Conservation (phyloP, 1,140 invertebrate species). For the Drosophila kepulauana region DNA sequence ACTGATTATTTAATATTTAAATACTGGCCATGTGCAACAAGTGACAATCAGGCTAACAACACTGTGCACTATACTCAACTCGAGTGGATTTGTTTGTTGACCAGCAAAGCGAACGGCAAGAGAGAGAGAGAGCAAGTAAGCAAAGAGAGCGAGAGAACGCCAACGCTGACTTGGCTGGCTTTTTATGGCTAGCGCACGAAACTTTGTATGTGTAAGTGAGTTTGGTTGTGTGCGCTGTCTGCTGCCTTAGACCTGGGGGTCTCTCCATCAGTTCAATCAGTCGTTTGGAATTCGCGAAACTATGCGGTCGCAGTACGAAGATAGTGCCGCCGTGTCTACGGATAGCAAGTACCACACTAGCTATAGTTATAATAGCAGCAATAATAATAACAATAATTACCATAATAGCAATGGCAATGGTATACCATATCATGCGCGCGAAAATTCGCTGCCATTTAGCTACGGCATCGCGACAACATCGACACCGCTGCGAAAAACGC, state of each 20-base stretch:
- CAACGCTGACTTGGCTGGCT: constrained; percentile 62
- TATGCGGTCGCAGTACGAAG: constrained; percentile 77
- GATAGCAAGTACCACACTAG: constrained; percentile 68
- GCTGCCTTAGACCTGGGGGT: constrained; percentile 42
- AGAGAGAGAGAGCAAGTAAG: constrained; percentile 21
- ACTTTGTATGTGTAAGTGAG: constrained; percentile 7
- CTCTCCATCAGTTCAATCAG: constrained; percentile 67
- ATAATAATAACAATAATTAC: constrained; percentile 76
- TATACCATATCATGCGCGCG: constrained; percentile 92
- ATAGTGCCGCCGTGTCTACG: constrained; percentile 63
- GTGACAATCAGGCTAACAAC: constrained; percentile 12
- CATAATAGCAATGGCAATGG: constrained; percentile 65
- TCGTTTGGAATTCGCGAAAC: constrained; percentile 82
- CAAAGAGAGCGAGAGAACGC: constrained; percentile 44
- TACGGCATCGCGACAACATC: constrained; percentile 87
- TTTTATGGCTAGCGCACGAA: constrained; percentile 31
- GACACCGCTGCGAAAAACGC: constrained; percentile 75
- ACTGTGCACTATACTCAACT: constrained; percentile 50
- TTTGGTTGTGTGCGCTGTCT: neutral
- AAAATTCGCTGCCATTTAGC: constrained; percentile 92
- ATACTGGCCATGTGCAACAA: neutral
- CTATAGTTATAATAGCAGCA: constrained; percentile 36
- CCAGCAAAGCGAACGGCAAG: constrained; percentile 26
- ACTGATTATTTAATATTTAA: neutral
- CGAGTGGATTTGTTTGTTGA: constrained; percentile 62